phyloP scores from a whole-genome alignment of 2,888 invertebrate species.

The Lamellibrachia satsuma region DNA sequence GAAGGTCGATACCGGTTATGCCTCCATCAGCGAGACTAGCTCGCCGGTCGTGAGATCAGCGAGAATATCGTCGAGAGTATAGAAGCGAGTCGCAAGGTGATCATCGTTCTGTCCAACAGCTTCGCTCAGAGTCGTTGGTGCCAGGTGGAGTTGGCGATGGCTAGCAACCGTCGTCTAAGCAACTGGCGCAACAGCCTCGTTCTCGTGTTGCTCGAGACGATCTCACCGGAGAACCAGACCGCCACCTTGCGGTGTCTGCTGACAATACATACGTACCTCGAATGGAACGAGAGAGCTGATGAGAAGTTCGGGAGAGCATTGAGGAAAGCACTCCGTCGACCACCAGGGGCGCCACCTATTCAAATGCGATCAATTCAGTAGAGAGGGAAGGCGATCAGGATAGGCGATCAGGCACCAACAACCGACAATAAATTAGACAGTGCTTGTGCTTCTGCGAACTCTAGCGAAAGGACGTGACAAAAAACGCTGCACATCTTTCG shows the following conservation, averaged over 20 bases:
- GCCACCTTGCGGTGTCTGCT: background rate
- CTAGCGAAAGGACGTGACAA: too few relatives aligned
- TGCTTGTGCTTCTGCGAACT: background rate
- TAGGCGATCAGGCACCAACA: background rate
- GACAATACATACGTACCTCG: background rate
- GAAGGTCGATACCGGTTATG: background rate
- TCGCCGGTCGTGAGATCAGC: conserved; percentile 8
- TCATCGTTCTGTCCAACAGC: conserved; percentile 1
- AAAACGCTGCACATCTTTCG: too few relatives aligned
- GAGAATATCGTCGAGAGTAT: conserved; percentile 26
- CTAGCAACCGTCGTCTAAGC: background rate
- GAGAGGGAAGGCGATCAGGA: background rate
- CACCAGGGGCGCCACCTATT: background rate
- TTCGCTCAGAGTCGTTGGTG: conserved; percentile 1
- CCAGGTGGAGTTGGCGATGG: conserved; percentile 6
- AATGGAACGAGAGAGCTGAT: background rate
- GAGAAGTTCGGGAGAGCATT: background rate
- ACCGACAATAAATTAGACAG: background rate
- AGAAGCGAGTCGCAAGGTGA: background rate
- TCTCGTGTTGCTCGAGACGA: too few relatives aligned
- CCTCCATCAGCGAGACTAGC: conserved; percentile 12
- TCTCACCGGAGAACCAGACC: too few relatives aligned
- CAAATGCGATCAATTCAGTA: background rate
- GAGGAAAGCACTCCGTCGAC: conserved; percentile 7
- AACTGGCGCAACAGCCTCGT: too few relatives aligned